Evolutionary conservation across 2,797 vertebrate species (phyloP).

Genomic region (Alfaro cultratus): DNA sequence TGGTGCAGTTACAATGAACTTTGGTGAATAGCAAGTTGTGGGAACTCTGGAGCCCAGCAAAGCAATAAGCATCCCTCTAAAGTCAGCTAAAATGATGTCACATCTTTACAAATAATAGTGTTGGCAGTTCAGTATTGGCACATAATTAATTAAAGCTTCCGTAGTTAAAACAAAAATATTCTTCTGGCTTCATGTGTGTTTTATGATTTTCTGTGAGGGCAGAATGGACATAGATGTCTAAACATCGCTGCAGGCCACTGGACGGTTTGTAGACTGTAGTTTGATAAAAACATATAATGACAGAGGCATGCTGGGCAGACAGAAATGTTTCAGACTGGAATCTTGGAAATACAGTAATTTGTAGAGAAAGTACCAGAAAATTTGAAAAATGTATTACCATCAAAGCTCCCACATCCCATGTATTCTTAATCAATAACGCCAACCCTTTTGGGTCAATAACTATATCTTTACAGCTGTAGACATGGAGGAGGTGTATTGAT

Average conservation of each 20-base stretch:
- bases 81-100: neutral
- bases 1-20: too few species aligned
- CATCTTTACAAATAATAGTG: neutral
- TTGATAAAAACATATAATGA: too few species aligned
- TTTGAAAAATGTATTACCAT: constrained; percentile 13
- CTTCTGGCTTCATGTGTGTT: neutral
- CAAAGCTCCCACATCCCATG: constrained; percentile 28
- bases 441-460: constrained; percentile 21
- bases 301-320: neutral
- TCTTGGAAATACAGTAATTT: constrained; percentile 5
- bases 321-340: neutral
- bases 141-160: neutral
- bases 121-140: neutral
- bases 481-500: constrained; percentile 50
- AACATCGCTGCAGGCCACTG: neutral
- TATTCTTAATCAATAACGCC: constrained; percentile 36
- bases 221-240: neutral
- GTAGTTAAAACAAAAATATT: neutral
- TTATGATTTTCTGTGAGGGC: neutral
- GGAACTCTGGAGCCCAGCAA: neutral
- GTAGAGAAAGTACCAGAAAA: neutral
- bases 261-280: neutral
- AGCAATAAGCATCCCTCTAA: neutral
- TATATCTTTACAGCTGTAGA: constrained; percentile 30
- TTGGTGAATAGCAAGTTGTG: neutral